Base-by-base conservation (phyloP, 2,113 vertebrate genomes). In the Brienomyrus longianalis region DNA sequence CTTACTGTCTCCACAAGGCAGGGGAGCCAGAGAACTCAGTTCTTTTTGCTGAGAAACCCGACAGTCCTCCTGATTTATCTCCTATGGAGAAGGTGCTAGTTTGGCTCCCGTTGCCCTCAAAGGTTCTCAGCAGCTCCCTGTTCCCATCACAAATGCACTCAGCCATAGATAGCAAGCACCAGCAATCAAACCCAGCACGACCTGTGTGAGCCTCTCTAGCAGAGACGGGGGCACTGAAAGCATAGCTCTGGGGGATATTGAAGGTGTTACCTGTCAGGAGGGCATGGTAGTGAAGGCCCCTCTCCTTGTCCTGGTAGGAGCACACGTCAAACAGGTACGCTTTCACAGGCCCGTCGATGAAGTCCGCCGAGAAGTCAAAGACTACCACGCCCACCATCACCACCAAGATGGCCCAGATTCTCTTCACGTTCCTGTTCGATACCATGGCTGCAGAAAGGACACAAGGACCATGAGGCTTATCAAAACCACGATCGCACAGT, bases 241-340 rank as follows among this genome's bases (percentile, higher is more conserved):
- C 13, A 0, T 35, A 5, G 21, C 13, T 80, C 74, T 19, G 1
- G 35, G 35, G 35, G 74, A 80, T 19, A 7, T 19, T 35, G 15
- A 19, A 43, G 74, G 35, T 43, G 66, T 90, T 96, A 99, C 98
- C 98, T 96, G 98, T 99, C 90, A 99, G 95, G 66, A 99, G 95
- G 21, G 98, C 98, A 15, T 99, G 98, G 93, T 97, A 99, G 93
- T 99, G 98, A 87, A 99, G 97, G 10, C 98, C 98, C 92, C 95
- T 95, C 74, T 99, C 98, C 92, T 98, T 99, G 94, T 99, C 98
- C 91, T 95, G 92, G 89, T 99, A 95, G n/a, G 96, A 97, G 91
- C 98, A 99, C 93, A 99, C 97, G 88, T 99, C 98, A 94, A 99
- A 99, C 92, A 99, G 95, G 94, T 99, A 99, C 0, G 98, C 98